Evolutionary conservation across 2,888 invertebrate species (phyloP), one percentile per base, ranked within the genome.

Genomic region (Trichopria drosophilae): DNA sequence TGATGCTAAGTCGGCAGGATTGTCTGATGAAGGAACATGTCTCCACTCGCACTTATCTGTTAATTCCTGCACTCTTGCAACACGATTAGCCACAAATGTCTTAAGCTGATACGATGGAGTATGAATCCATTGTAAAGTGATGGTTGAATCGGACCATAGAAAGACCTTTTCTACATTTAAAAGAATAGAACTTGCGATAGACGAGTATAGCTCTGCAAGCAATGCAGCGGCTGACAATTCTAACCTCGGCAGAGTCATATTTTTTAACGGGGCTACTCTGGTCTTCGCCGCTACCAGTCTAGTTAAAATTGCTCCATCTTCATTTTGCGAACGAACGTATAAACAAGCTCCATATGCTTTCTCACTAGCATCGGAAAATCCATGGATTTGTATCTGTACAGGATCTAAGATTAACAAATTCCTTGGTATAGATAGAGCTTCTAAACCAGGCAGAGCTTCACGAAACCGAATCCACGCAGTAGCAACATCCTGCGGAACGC

Each of bases 1-100:
- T 3, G 57, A 60, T 1, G 54, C 32, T 0, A 52, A 23, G 35
- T 61, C 58, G 1, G 59, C 62, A n/a, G 58, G 60, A 24, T 63
- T 63, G 9, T 59, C 49, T 1, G 24, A 40, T 1, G 57, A 32
- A 1, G 43, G 39, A 1, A 60, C 51, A 24, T 59, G 53, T 31
- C 52, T 42, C 63, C 59, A 59, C 3, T 41, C n/a, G 6, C 4
- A 6, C 5, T 5, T 3, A 4, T 18, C 36, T 10, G 48, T 43
- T 9, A 48, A 13, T 3, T 43, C 35, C 29, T 63, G 61, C 5
- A 65, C 61, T 13, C 59, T 52, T 0, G 54, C 13, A 0, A 62
- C 53, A 0, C 58, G 24, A 29, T 58, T 61, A 10, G 32, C 45
- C n/a, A 57, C 62, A 19, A 54, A 58, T 2, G 51, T 46, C 13